Conservation (phyloP, 64 coral and sea anemone species). For the Pocillopora verrucosa region DNA sequence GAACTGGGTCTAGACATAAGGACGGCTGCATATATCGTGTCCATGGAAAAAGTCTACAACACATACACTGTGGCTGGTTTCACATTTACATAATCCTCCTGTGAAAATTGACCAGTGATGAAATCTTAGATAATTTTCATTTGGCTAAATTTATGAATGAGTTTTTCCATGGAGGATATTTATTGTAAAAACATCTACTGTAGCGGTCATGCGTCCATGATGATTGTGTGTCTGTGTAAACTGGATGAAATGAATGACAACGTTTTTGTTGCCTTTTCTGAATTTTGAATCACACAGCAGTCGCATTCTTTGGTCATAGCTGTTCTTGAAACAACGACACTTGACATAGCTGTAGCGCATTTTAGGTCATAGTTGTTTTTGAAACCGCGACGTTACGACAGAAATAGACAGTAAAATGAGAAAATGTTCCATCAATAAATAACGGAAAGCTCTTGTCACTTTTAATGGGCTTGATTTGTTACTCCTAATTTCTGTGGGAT, state of each 20-base stretch:
- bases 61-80: slow-evolving; percentile 55
- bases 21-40: slow-evolving; percentile 93
- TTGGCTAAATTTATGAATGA: neutral
- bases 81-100: slow-evolving; percentile 42
- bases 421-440: too few relatives aligned
- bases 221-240: neutral
- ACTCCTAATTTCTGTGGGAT: too few relatives aligned
- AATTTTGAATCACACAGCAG: too few relatives aligned
- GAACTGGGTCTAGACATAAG: slow-evolving; percentile 90
- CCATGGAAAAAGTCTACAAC: slow-evolving; percentile 96
- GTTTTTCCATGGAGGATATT: neutral
- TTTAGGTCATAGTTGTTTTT: too few relatives aligned
- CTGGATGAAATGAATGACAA: neutral
- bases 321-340: too few relatives aligned
- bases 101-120: neutral
- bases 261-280: neutral
- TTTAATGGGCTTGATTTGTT: too few relatives aligned
- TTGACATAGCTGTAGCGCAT: too few relatives aligned
- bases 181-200: neutral
- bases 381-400: too few relatives aligned
- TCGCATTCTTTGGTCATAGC: neutral
- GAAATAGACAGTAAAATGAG: too few relatives aligned
- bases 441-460: too few relatives aligned
- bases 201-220: too few relatives aligned
- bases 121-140: neutral